A percentile compares a stretch with the other conserved stretches of the same genome.
Evolutionary conservation across 2,797 vertebrate genomes (phyloP).

Genomic region (Anguilla megastoma): DNA sequence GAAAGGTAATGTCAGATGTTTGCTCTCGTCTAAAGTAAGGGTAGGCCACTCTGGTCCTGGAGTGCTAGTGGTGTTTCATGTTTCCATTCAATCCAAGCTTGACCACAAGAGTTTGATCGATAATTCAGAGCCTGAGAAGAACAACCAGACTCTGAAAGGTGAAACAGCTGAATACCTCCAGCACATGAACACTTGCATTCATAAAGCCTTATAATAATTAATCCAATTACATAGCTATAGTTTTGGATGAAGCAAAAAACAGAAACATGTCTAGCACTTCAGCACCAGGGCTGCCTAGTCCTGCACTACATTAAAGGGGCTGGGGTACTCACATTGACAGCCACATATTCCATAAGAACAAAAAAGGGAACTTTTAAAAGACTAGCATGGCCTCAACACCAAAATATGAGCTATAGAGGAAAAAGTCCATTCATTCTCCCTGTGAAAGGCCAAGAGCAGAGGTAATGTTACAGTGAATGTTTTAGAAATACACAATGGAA

Average conservation of each 20-base stretch:
- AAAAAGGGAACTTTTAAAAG: background rate
- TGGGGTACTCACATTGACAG: background rate
- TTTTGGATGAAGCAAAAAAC: no score
- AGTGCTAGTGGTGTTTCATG: no score
- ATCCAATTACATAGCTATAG: no score
- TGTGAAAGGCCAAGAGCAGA: slow-evolving; percentile 60
- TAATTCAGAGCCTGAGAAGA: no score
- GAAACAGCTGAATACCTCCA: no score
- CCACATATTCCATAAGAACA: background rate
- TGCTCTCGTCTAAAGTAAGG: background rate
- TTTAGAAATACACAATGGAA: slow-evolving; percentile 72
- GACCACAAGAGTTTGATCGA: no score
- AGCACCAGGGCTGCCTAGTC: background rate
- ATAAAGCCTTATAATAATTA: no score
- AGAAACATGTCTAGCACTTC: no score
- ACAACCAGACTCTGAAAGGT: no score
- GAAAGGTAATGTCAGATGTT: background rate
- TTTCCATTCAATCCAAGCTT: no score
- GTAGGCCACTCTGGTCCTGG: no score
- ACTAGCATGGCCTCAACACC: background rate
- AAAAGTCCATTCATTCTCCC: slow-evolving; percentile 47
- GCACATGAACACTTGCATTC: no score
- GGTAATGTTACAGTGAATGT: slow-evolving; percentile 52
- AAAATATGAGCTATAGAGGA: background rate
- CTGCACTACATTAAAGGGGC: background rate